phyloP scores from a whole-genome alignment of 2,888 invertebrate species.

The Oxystoma pomonae region DNA sequence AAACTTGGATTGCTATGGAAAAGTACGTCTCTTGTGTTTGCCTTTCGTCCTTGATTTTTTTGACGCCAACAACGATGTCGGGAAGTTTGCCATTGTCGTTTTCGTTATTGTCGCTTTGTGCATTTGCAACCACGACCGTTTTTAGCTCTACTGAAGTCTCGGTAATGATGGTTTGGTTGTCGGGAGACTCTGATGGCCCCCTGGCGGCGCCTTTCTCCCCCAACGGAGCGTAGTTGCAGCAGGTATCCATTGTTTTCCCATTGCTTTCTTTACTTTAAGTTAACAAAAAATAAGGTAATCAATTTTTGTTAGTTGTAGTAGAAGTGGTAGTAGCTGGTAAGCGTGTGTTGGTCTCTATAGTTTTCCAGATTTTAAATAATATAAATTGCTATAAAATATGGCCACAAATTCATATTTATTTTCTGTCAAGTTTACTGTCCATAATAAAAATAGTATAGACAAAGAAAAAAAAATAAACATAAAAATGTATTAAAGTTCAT shows the following conservation, averaged over 20 bases:
- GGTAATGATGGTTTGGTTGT: slow-evolving; percentile 41
- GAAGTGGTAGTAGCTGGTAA: too few species aligned
- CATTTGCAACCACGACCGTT: slow-evolving; percentile 38
- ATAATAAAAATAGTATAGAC: too few species aligned
- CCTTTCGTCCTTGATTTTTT: slow-evolving; percentile 45
- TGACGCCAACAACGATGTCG: slow-evolving; percentile 54
- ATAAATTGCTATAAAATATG: too few species aligned
- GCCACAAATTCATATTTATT: too few species aligned
- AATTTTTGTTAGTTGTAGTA: too few species aligned
- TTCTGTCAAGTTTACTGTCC: too few species aligned
- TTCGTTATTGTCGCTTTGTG: slow-evolving; percentile 36
- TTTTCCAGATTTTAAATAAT: too few species aligned
- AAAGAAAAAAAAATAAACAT: too few species aligned
- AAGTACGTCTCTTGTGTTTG: slow-evolving; percentile 55
- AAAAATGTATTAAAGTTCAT: too few species aligned
- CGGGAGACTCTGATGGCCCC: slow-evolving; percentile 19
- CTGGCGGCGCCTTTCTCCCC: slow-evolving; percentile 35
- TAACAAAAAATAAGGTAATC: too few species aligned
- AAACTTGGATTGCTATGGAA: slow-evolving; percentile 63
- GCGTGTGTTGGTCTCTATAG: too few species aligned
- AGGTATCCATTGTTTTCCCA: slow-evolving; percentile 47
- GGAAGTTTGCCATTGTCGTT: slow-evolving; percentile 52
- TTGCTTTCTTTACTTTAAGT: slow-evolving; percentile 44
- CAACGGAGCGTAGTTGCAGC: slow-evolving; percentile 43
- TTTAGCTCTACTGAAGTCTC: slow-evolving; percentile 40